Evolutionary conservation across 2,888 invertebrate genomes (phyloP), one percentile per base, ranked within the genome.

Genomic region (Timandra comae): DNA sequence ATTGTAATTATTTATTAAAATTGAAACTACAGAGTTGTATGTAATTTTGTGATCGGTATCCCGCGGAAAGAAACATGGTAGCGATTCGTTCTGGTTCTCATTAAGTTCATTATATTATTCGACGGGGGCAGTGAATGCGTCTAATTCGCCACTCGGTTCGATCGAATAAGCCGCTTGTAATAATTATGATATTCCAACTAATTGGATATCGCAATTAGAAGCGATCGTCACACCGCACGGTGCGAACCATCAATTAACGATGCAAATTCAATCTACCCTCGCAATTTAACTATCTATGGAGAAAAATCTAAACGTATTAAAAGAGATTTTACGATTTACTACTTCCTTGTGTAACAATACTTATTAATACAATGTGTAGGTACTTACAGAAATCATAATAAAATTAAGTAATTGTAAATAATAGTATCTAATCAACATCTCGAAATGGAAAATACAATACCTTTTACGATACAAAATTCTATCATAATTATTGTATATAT

Each of bases 141-240:
- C 53, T 55, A 62, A 65, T 73, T 75, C 67, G 52, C 56, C 52
- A 47, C 50, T 61, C 46, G 61, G 63, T 55, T 64, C 16, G 6
- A 16, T 59, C 51, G 34, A 41, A 52, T 45, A 48, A 56, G 60
- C 53, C 48, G 54, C 56, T 55, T 60, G 63, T 57, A 57, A 58
- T 64, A 63, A 72, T 73, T 63, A 63, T 63, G 57, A 60, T 72
- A 70, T 69, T 62, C 58, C 53, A 58, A 68, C 68, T 74, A 72
- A 75, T 76, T 74, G 74, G 66, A 64, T 59, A 64, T 62, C 49
- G 61, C 63, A 69, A 76, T 76, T 69, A 72, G 57, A 56, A 57
- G 50, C 45, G 58, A 70, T 71, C 62, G 69, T 66, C 70, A 69
- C 69, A 70, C 63, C 52, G 58, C 31, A 38, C 47, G 56, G 49